Conservation (phyloP, 2,113 vertebrate species). For the Calyptommatus sinebrachiatus region DNA sequence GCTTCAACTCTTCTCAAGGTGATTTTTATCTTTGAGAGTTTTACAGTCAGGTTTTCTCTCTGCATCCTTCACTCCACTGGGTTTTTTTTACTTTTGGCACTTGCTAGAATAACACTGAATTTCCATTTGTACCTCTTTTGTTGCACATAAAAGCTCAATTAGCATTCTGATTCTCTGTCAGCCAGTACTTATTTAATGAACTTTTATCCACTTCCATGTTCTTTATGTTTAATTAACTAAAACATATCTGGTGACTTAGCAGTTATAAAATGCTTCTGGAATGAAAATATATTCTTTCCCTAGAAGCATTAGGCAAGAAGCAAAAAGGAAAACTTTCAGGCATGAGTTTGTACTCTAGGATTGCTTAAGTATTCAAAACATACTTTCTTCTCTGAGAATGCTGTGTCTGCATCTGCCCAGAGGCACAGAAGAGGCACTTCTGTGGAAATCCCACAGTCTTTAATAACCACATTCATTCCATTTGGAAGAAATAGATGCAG, state of each 20-base stretch:
- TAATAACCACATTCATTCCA: too few species aligned
- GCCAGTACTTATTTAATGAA: conserved; percentile 66
- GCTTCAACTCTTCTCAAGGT: conserved; percentile 50
- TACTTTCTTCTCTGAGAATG: background rate
- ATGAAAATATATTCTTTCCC: conserved; percentile 58
- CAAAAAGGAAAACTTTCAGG: conserved; percentile 34
- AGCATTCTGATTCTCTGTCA: conserved; percentile 61
- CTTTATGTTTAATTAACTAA: conserved; percentile 75
- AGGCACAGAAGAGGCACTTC: too few species aligned
- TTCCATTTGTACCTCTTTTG: conserved; percentile 55
- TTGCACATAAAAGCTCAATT: conserved; percentile 66
- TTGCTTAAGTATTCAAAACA: conserved; percentile 20
- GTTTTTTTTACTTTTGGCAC: conserved; percentile 47
- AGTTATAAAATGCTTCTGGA: conserved; percentile 59
- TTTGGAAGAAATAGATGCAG: too few species aligned
- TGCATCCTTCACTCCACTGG: conserved; percentile 41
- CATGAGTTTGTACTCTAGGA: background rate
- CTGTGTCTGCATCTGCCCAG: too few species aligned
- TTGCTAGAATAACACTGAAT: conserved; percentile 42
- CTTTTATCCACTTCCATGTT: conserved; percentile 69
- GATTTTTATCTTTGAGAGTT: conserved; percentile 57
- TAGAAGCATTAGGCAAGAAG: conserved; percentile 52
- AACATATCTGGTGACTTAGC: conserved; percentile 58
- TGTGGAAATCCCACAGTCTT: too few species aligned
- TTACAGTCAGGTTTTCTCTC: conserved; percentile 56